These are phyloP conservation scores for Gopherus evgoodei DNA, from an alignment of 2,113 vertebrate species.

Conservation along the genomic window DNA sequence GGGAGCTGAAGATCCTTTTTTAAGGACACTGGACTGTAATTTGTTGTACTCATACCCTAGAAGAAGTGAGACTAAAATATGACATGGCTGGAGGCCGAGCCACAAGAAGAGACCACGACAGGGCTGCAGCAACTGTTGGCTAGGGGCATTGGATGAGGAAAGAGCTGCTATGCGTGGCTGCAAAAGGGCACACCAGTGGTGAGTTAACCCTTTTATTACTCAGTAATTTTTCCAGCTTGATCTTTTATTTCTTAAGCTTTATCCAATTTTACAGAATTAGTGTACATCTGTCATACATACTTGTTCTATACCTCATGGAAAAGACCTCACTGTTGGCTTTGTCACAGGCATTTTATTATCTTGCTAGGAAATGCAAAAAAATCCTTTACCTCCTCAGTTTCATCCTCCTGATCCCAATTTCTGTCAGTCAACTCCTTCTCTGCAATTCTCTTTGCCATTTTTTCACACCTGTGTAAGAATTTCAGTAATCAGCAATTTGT, in stretches of 20 bases:
- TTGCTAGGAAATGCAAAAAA: background rate
- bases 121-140: background rate
- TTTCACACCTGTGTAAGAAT: constrained; percentile 48
- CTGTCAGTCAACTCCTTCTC: constrained; percentile 96
- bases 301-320: background rate
- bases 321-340: background rate
- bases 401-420: constrained; percentile 99
- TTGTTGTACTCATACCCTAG: background rate
- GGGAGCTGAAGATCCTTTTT: background rate
- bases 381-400: constrained; percentile 89
- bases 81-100: background rate
- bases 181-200: background rate
- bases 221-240: background rate
- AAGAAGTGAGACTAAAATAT: background rate
- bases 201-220: background rate
- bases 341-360: background rate
- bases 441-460: constrained; percentile 96
- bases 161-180: background rate
- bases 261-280: background rate
- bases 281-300: background rate
- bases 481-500: background rate
- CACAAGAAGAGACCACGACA: background rate
- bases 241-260: background rate
- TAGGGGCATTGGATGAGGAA: background rate
- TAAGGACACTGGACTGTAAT: background rate